phyloP scores from a whole-genome alignment of 2,113 vertebrate genomes.

The Protobothrops flavoviridis region DNA sequence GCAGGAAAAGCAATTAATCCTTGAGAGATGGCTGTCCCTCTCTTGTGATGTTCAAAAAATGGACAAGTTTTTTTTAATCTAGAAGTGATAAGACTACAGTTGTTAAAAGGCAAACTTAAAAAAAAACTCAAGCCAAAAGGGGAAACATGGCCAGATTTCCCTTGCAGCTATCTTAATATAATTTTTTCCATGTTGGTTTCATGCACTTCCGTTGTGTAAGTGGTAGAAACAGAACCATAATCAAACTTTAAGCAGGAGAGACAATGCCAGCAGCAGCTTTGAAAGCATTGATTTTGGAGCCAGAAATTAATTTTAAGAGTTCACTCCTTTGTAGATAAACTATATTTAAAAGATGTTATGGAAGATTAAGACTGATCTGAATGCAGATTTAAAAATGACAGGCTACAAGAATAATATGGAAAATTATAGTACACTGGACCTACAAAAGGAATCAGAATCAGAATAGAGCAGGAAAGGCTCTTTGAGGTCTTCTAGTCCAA shows the following conservation, averaged over 20 bases:
- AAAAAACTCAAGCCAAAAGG: too few relatives aligned
- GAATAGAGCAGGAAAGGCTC: too few relatives aligned
- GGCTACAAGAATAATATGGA: not conserved
- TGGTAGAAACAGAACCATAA: not conserved
- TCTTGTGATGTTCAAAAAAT: too few relatives aligned
- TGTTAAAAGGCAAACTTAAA: not conserved
- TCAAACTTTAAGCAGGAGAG: not conserved
- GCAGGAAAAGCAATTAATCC: too few relatives aligned
- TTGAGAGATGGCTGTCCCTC: too few relatives aligned
- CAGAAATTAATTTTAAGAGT: not conserved
- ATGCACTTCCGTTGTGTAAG: not conserved
- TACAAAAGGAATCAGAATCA: not conserved
- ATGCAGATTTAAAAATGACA: not conserved
- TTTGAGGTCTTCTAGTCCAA: too few relatives aligned
- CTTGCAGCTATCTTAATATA: not conserved
- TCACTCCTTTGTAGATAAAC: not conserved
- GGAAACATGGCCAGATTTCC: not conserved
- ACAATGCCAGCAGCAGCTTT: not conserved
- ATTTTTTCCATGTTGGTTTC: too few relatives aligned
- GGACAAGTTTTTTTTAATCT: too few relatives aligned
- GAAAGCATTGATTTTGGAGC: not conserved
- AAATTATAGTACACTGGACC: not conserved
- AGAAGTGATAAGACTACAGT: too few relatives aligned
- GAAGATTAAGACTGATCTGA: not conserved
- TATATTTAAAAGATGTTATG: not conserved